Evolutionary conservation across 2,113 vertebrate species (phyloP), one percentile per base, ranked within the genome.

Genomic region (Catharus bicknelli): DNA sequence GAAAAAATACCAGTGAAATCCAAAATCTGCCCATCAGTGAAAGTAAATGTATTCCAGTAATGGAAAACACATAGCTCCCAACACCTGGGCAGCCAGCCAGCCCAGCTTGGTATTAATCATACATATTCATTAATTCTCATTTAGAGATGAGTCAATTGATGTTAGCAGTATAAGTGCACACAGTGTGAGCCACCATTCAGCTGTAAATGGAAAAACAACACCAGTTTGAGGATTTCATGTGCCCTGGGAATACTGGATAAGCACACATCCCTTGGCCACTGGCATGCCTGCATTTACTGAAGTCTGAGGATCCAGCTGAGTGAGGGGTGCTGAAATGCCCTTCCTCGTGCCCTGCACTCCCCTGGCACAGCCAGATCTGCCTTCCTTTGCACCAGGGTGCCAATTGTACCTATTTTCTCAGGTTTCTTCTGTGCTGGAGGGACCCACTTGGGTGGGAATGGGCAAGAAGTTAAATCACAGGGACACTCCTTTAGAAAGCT

Each of bases 61-160:
- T 74, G 45, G 88, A 63, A 84, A 91, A 62, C 16, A 3, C 25
- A 4, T 7, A n/a, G 45, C 38, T 93, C 72, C 83, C 53, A 11
- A 14, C 29, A 70, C 40, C 58, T 55, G 84, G 90, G 86, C 76
- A 68, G n/a, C 30, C 3, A 0, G 83, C 95, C 91, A 96, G 89
- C 42, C 40, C 86, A 50, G 66, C 78, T 62, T 79, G 51, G 40
- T 81, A 50, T 82, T 64, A 47, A 83, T n/a, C 77, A 79, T 54
- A 42, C 61, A 43, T 93, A 88, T 88, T 93, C 88, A 91, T 95
- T 92, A 92, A 68, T 82, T 86, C 88, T 67, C 64, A 61, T 80
- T 84, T 80, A 79, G 61, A 88, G 66, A 47, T 38, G 18, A 85
- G 81, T 73, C 20, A 30, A 51, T 54, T 48, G 76, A 40, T 53